Conservation (phyloP, 2,797 vertebrate species). For the Rhadinocentrus ornatus region DNA sequence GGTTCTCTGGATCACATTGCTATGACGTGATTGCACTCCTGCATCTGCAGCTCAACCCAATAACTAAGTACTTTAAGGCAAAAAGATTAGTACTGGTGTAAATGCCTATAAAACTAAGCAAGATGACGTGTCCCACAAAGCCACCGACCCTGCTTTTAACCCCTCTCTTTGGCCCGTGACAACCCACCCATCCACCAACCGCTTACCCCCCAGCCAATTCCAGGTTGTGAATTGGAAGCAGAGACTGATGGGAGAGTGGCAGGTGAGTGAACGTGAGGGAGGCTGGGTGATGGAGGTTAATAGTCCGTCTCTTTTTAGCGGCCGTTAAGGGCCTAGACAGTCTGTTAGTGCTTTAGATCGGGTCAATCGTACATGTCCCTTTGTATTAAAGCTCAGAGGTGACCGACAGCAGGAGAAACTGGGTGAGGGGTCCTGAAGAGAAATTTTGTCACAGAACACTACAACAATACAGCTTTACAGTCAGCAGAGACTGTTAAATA, state of each 20-base stretch:
- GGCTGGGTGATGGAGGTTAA: constrained; percentile 79
- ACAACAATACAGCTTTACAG: constrained; percentile 4
- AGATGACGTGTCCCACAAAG: constrained; percentile 61
- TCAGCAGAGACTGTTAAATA: not conserved
- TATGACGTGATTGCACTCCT: constrained; percentile 8
- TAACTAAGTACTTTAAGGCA: constrained; percentile 47
- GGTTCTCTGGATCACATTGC: not conserved
- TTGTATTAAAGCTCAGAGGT: constrained; percentile 79
- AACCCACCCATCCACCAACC: not conserved
- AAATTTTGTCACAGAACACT: constrained; percentile 10
- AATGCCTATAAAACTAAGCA: constrained; percentile 60
- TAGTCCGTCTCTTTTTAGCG: constrained; percentile 80
- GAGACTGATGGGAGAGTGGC: constrained; percentile 34
- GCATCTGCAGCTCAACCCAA: constrained; percentile 51
- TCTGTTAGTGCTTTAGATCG: constrained; percentile 79
- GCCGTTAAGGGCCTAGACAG: constrained; percentile 78
- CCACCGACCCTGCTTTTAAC: constrained; percentile 59
- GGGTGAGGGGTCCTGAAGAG: not conserved
- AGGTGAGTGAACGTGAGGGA: constrained; percentile 28
- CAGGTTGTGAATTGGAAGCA: constrained; percentile 41
- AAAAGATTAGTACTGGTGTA: constrained; percentile 38
- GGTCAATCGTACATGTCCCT: constrained; percentile 81
- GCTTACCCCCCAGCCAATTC: constrained; percentile 38
- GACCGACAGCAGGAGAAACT: constrained; percentile 59
- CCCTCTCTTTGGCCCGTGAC: constrained; percentile 6